Conservation (phyloP, 1,140 invertebrate species). For the Drosophila bocqueti region DNA sequence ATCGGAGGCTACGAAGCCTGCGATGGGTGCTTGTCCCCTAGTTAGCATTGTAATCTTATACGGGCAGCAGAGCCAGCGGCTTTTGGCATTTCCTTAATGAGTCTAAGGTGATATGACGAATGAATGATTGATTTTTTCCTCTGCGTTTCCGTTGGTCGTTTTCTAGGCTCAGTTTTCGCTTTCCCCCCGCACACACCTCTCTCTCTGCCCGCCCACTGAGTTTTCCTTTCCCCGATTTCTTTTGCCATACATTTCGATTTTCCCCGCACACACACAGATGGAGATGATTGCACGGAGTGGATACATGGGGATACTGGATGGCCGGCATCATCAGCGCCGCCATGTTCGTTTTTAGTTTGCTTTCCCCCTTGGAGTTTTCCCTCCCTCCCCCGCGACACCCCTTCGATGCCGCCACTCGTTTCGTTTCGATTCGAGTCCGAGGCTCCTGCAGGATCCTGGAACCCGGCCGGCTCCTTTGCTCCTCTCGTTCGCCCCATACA, state of each 20-base stretch:
- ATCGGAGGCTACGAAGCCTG: not conserved
- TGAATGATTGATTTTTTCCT: conserved; percentile 79
- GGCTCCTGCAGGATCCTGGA: conserved; percentile 32
- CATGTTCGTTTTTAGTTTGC: conserved; percentile 68
- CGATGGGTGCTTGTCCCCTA: conserved; percentile 4
- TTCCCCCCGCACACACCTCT: not conserved
- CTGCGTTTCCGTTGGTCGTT: conserved; percentile 44
- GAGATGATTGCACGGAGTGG: conserved; percentile 30
- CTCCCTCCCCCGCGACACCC: not conserved
- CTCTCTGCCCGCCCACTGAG: conserved; percentile 6
- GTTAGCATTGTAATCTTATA: conserved; percentile 54
- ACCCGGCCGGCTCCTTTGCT: conserved; percentile 25
- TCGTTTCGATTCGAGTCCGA: conserved; percentile 34
- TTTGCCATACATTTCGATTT: conserved; percentile 75
- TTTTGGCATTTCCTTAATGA: conserved; percentile 72
- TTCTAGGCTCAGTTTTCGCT: conserved; percentile 22
- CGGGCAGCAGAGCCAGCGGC: conserved; percentile 29
- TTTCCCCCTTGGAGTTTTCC: conserved; percentile 35
- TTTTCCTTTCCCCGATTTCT: conserved; percentile 69
- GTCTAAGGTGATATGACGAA: conserved; percentile 80
- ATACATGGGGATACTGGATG: conserved; percentile 31
- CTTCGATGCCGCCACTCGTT: not conserved
- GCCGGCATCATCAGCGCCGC: conserved; percentile 51
- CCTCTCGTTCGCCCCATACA: conserved; percentile 53
- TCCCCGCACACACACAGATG: conserved; percentile 22